phyloP scores from a whole-genome alignment of 2,797 vertebrate genomes.

The Lutjanus campechanus region DNA sequence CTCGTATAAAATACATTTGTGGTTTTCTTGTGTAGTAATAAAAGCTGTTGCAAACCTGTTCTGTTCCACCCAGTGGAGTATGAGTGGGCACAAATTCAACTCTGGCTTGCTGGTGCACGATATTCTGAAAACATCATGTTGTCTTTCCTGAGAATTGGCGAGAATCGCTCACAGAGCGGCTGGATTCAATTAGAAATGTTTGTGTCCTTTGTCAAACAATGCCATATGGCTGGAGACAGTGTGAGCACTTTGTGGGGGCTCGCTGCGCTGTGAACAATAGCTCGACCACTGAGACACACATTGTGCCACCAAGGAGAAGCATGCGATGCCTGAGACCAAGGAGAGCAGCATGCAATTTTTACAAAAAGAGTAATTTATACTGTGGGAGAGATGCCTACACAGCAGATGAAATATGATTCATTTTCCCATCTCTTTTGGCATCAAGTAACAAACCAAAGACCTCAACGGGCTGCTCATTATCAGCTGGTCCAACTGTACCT shows the following conservation, averaged over 20 bases:
- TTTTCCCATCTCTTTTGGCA: constrained; percentile 38
- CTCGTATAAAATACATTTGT: constrained; percentile 12
- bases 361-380: constrained; percentile 49
- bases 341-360: constrained; percentile 50
- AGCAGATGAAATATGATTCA: constrained; percentile 48
- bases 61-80: constrained; percentile 55
- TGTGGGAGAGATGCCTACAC: constrained; percentile 37
- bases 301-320: constrained; percentile 72
- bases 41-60: constrained; percentile 52
- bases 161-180: constrained; percentile 68
- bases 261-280: constrained; percentile 80
- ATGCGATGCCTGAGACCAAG: constrained; percentile 50
- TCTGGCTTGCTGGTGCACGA: constrained; percentile 62
- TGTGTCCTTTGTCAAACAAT: constrained; percentile 86
- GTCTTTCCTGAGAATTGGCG: constrained; percentile 73
- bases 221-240: constrained; percentile 84
- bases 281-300: constrained; percentile 75
- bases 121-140: constrained; percentile 71
- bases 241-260: constrained; percentile 77
- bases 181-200: constrained; percentile 87
- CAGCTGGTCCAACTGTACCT: constrained; percentile 74
- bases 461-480: constrained; percentile 32
- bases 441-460: constrained; percentile 48
- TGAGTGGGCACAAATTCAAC: constrained; percentile 59
- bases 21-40: constrained; percentile 34